These are phyloP conservation scores for Hermaeophaga mercurialis DNA, from an alignment of 2,888 invertebrate species.

Conservation along the genomic window DNA sequence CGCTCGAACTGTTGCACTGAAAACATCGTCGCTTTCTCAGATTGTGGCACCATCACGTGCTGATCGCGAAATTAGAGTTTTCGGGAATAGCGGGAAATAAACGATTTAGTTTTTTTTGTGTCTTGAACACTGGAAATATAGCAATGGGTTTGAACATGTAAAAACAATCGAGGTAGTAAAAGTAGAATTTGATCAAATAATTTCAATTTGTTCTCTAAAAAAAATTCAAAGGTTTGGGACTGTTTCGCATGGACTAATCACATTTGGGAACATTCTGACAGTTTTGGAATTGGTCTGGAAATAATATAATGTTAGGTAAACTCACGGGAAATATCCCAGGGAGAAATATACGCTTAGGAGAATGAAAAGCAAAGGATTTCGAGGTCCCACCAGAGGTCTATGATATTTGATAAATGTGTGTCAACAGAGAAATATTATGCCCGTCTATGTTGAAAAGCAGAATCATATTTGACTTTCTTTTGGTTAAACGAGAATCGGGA, in stretches of 20 bases:
- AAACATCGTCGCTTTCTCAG: constrained; percentile 10
- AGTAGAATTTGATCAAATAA: too few species aligned
- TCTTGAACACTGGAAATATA: not conserved
- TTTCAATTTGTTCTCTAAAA: too few species aligned
- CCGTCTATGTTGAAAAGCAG: too few species aligned
- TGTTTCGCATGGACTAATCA: too few species aligned
- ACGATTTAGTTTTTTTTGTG: not conserved
- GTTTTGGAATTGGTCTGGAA: not conserved
- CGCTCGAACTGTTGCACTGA: constrained; percentile 7
- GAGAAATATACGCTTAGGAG: not conserved
- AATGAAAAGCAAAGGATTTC: not conserved
- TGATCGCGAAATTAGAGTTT: constrained; percentile 8
- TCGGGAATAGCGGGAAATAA: not conserved
- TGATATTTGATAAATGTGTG: not conserved
- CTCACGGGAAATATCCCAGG: not conserved
- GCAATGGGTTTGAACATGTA: not conserved
- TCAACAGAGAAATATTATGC: too few species aligned
- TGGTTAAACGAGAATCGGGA: too few species aligned
- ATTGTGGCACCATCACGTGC: constrained; percentile 24
- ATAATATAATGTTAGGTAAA: not conserved
- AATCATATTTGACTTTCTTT: too few species aligned
- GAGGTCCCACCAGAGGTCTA: not conserved
- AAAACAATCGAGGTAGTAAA: not conserved
- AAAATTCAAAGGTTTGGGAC: too few species aligned
- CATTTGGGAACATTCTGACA: not conserved